phyloP scores from a whole-genome alignment of 2,888 invertebrate species.

The Andrena bucephala region DNA sequence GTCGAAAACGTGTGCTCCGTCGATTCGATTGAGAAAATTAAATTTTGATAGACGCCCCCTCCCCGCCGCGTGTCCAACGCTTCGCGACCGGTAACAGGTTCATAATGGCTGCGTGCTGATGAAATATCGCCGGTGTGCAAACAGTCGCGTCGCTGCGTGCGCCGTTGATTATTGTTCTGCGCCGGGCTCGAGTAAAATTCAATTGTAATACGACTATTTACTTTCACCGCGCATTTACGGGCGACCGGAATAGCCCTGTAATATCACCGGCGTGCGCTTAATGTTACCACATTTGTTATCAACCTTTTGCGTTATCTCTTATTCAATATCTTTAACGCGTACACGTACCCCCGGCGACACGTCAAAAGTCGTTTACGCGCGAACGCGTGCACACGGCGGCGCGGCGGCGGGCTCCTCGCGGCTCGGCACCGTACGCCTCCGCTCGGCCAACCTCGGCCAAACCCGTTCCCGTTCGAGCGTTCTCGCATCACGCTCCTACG shows the following conservation, averaged over 20 bases:
- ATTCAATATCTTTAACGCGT: slow-evolving; percentile 55
- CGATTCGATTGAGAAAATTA: slow-evolving; percentile 3
- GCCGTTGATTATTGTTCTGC: slow-evolving; percentile 12
- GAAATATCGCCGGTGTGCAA: slow-evolving; percentile 34
- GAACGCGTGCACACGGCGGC: slow-evolving; percentile 40
- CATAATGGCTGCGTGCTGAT: slow-evolving; percentile 7
- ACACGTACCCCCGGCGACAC: slow-evolving; percentile 25
- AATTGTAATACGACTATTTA: slow-evolving; percentile 36
- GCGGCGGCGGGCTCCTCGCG: background rate
- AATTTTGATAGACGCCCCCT: background rate
- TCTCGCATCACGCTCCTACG: slow-evolving; percentile 61
- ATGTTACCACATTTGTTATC: slow-evolving; percentile 60
- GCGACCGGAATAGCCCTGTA: slow-evolving; percentile 7
- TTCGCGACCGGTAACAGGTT: slow-evolving; percentile 21
- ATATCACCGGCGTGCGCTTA: slow-evolving; percentile 41
- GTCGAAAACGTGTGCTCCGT: background rate
- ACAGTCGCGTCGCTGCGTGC: slow-evolving; percentile 19
- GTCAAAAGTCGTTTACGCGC: slow-evolving; percentile 63
- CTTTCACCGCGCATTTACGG: slow-evolving; percentile 47
- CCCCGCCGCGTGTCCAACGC: background rate
- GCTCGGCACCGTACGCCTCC: slow-evolving; percentile 31
- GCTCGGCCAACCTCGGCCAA: slow-evolving; percentile 53
- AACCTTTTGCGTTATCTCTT: slow-evolving; percentile 60
- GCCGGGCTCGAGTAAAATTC: slow-evolving; percentile 3
- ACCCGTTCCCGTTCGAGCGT: slow-evolving; percentile 45